These are phyloP conservation scores for Drosophila villosipedis DNA, from an alignment of 2,888 invertebrate genomes.

Conservation along the genomic window DNA sequence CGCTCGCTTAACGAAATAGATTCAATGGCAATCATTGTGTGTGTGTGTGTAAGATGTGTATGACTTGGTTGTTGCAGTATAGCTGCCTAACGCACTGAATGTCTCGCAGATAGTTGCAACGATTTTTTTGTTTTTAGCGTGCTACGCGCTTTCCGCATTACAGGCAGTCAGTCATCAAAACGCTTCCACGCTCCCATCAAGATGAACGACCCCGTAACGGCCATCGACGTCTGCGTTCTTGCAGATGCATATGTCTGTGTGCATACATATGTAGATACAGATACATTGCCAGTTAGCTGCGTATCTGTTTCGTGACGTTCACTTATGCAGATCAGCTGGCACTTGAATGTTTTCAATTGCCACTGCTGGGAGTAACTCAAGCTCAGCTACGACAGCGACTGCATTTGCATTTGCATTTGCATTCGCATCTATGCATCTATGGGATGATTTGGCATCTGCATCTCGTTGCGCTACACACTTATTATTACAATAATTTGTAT, in stretches of 20 bases:
- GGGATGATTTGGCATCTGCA: conserved; percentile 34
- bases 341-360: conserved; percentile 78
- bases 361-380: conserved; percentile 40
- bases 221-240: conserved; percentile 50
- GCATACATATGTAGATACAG: conserved; percentile 27
- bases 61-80: conserved; percentile 20
- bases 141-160: conserved; percentile 50
- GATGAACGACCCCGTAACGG: conserved; percentile 73
- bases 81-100: conserved; percentile 33
- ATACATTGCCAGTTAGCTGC: conserved; percentile 27
- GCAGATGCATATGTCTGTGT: conserved; percentile 35
- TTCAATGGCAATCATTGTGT: conserved; percentile 24
- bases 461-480: conserved; percentile 13
- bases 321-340: conserved; percentile 69
- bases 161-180: conserved; percentile 51
- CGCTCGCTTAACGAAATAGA: conserved; percentile 18
- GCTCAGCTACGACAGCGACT: conserved; percentile 14
- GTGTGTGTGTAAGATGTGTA: conserved; percentile 10
- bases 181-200: conserved; percentile 50
- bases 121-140: conserved; percentile 20
- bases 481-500: conserved; percentile 47
- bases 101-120: conserved; percentile 42
- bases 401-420: conserved; percentile 31
- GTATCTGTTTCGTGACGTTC: conserved; percentile 60
- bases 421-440: conserved; percentile 40